A percentile compares a stretch with the other conserved stretches of the same genome.
Conservation (phyloP, 2,113 vertebrate species). For the Lepisosteus osseus region DNA sequence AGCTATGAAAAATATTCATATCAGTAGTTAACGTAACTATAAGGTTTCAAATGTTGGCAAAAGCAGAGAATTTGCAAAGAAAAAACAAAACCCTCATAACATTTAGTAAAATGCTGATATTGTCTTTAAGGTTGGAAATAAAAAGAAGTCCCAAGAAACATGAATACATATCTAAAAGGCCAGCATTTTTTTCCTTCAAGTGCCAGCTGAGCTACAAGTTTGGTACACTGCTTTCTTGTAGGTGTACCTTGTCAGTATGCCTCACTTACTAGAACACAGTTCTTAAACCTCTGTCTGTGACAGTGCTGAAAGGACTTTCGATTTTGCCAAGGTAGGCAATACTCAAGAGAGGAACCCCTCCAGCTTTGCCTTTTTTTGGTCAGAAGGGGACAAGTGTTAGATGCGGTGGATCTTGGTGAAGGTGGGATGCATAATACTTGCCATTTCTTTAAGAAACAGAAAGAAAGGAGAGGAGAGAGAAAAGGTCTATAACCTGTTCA, state of each 20-base stretch:
- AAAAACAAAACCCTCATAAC: slow-evolving; percentile 48
- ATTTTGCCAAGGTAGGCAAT: no score
- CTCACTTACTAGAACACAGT: slow-evolving; percentile 37
- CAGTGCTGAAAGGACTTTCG: no score
- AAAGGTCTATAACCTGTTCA: no score
- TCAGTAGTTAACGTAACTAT: slow-evolving; percentile 76
- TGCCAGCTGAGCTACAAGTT: slow-evolving; percentile 40
- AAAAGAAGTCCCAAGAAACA: slow-evolving; percentile 36
- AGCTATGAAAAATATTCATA: slow-evolving; percentile 74
- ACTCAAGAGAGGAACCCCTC: no score
- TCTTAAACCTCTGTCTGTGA: slow-evolving; percentile 7
- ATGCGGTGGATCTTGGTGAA: no score
- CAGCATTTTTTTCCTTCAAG: slow-evolving; percentile 56
- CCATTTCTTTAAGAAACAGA: no score
- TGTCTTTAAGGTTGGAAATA: slow-evolving; percentile 68
- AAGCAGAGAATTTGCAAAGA: slow-evolving; percentile 43
- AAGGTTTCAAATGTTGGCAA: slow-evolving; percentile 54
- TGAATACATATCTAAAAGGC: slow-evolving; percentile 36
- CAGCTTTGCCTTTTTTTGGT: no score
- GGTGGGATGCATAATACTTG: no score
- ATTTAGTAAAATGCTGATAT: slow-evolving; percentile 73
- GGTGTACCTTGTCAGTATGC: slow-evolving; percentile 34
- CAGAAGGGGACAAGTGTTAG: no score
- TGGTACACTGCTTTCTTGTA: slow-evolving; percentile 19
- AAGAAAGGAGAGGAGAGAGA: no score